A percentile compares a stretch with the other conserved stretches of the same genome.
Conservation (phyloP, 2,113 vertebrate genomes). For the Apteryx owenii region DNA sequence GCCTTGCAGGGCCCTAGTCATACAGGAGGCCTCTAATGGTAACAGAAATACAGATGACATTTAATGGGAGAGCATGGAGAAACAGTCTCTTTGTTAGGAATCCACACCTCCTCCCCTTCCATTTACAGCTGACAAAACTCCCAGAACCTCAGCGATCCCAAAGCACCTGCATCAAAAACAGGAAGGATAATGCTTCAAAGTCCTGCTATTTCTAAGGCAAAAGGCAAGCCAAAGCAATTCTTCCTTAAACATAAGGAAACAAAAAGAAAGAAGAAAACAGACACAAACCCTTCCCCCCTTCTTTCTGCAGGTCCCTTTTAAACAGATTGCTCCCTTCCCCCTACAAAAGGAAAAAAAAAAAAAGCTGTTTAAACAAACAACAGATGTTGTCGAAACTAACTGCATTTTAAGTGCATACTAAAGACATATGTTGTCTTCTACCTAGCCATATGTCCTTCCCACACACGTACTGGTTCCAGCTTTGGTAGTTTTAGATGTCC, state of each 20-base stretch:
- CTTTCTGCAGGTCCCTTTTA: slow-evolving; percentile 16
- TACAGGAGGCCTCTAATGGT: background rate
- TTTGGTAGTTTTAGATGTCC: background rate
- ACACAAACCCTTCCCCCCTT: background rate
- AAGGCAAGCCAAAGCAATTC: slow-evolving; percentile 19
- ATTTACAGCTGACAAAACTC: slow-evolving; percentile 10
- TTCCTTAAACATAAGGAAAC: background rate
- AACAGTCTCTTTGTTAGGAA: background rate
- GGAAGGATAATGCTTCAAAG: slow-evolving; percentile 7
- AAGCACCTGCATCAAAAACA: slow-evolving; percentile 13
- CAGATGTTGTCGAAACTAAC: slow-evolving; percentile 67
- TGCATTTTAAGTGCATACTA: slow-evolving; percentile 52
- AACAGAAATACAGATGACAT: background rate
- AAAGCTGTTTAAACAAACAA: slow-evolving; percentile 65
- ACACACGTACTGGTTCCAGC: slow-evolving; percentile 19
- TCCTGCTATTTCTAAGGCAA: slow-evolving; percentile 18
- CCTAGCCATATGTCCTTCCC: slow-evolving; percentile 64
- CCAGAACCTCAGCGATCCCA: background rate
- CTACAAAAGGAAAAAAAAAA: background rate
- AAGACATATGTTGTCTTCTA: slow-evolving; percentile 61
- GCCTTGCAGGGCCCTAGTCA: background rate
- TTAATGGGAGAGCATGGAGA: background rate
- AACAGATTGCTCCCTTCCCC: slow-evolving; percentile 21
- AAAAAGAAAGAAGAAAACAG: background rate
- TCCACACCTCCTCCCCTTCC: background rate